phyloP scores from a whole-genome alignment of 2,888 invertebrate genomes.

The Pseudoips prasinana region DNA sequence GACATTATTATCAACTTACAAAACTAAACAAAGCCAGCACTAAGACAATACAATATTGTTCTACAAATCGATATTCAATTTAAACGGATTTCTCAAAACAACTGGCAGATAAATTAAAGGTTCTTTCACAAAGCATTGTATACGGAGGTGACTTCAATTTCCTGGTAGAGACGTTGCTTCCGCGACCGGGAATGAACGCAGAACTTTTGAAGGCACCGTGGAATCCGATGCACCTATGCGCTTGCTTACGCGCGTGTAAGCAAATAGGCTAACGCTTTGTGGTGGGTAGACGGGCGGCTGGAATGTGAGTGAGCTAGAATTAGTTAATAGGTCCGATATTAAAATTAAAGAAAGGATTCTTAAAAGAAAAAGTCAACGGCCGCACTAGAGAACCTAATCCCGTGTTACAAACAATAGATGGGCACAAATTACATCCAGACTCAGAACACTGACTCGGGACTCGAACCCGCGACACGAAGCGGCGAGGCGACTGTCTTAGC shows the following conservation, averaged over 20 bases:
- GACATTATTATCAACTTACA: not conserved
- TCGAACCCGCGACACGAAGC: no score
- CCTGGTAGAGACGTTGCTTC: constrained; percentile 63
- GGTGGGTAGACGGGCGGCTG: constrained; percentile 18
- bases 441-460: no score
- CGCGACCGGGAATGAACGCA: constrained; percentile 54
- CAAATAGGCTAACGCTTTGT: constrained; percentile 65
- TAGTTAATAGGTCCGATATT: no score
- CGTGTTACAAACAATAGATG: no score
- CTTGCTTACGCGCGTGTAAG: constrained; percentile 57
- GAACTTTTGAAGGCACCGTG: constrained; percentile 70
- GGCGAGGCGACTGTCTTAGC: no score
- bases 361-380: no score
- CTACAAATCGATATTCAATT: constrained; percentile 74
- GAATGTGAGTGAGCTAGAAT: no score
- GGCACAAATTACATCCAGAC: no score
- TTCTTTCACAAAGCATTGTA: constrained; percentile 79
- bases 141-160: constrained; percentile 78
- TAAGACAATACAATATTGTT: constrained; percentile 41
- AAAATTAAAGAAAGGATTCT: no score
- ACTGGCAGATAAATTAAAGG: constrained; percentile 75
- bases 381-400: no score
- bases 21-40: constrained; percentile 19
- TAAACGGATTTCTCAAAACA: constrained; percentile 66
- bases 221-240: constrained; percentile 70